Percentiles rank a stretch among this genome's conserved stretches.
These are phyloP conservation scores for Holocentrus rufus DNA, from an alignment of 2,797 vertebrate genomes.

Conservation along the genomic window DNA sequence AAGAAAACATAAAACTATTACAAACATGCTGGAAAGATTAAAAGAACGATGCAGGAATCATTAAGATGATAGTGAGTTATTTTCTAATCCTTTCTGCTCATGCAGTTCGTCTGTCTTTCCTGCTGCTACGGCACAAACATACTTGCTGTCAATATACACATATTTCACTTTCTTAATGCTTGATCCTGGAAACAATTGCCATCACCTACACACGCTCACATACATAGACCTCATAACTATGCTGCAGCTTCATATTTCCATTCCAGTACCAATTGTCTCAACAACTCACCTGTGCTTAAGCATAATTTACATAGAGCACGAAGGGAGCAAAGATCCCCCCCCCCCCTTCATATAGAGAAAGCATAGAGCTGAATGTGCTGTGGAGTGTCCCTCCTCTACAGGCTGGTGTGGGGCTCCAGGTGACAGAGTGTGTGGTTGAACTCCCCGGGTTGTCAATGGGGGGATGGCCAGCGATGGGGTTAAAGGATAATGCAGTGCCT, in stretches of 20 bases:
- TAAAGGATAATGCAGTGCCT: slow-evolving; percentile 89
- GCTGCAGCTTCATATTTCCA: slow-evolving; percentile 43
- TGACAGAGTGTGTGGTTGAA: slow-evolving; percentile 83
- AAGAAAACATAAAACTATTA: background rate
- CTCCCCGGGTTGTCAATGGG: slow-evolving; percentile 81
- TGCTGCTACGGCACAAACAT: background rate
- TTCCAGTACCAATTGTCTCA: slow-evolving; percentile 51
- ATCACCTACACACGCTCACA: slow-evolving; percentile 9
- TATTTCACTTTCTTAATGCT: slow-evolving; percentile 1
- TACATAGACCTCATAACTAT: slow-evolving; percentile 26
- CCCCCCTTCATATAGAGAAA: background rate
- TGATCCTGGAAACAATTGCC: slow-evolving; percentile 2
- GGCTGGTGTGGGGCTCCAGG: slow-evolving; percentile 70
- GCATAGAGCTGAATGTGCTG: slow-evolving; percentile 29
- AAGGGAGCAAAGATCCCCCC: slow-evolving; percentile 41
- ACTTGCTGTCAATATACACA: background rate
- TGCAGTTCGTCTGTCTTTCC: background rate
- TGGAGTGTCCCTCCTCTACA: slow-evolving; percentile 63
- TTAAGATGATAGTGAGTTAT: background rate
- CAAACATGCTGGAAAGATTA: background rate
- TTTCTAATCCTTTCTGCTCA: background rate
- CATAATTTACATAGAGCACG: slow-evolving; percentile 73
- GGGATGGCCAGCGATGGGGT: slow-evolving; percentile 85
- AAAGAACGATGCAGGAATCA: background rate
- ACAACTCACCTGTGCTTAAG: slow-evolving; percentile 72